phyloP scores from a whole-genome alignment of 1,140 invertebrate species.

The Oreohelix idahoensis region DNA sequence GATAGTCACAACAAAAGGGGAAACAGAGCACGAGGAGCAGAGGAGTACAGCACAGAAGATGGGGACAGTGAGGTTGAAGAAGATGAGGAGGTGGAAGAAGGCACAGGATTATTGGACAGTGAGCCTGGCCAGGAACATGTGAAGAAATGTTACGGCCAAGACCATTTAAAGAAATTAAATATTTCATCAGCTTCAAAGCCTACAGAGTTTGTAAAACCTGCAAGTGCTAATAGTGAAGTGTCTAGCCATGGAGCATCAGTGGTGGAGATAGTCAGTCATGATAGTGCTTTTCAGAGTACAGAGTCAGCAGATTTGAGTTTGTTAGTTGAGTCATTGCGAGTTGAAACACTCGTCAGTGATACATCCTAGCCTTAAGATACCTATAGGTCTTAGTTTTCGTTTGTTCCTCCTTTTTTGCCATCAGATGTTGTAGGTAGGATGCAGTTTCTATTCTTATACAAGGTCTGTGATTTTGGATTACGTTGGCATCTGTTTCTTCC shows the following conservation, averaged over 20 bases:
- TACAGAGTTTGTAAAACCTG: too few species aligned
- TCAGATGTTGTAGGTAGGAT: too few species aligned
- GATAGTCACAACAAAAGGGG: background rate
- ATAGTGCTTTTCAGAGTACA: background rate
- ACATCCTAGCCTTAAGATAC: background rate
- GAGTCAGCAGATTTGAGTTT: background rate
- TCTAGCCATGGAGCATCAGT: too few species aligned
- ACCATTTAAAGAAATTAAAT: background rate
- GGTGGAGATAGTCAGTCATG: constrained; percentile 26
- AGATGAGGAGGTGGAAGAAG: constrained; percentile 34
- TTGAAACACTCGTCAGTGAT: background rate
- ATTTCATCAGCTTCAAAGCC: background rate
- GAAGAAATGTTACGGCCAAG: background rate
- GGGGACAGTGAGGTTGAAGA: constrained; percentile 42
- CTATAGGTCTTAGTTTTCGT: background rate
- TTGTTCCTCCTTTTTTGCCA: too few species aligned
- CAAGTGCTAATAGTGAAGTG: too few species aligned
- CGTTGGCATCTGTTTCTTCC: too few species aligned
- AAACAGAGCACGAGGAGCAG: background rate
- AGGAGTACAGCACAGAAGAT: constrained; percentile 24
- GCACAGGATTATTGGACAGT: background rate
- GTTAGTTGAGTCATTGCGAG: background rate
- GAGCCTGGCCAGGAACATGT: background rate
- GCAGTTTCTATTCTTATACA: too few species aligned
- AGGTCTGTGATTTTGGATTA: too few species aligned